These are phyloP conservation scores for Pseudorhombus dupliciocellatus DNA, from an alignment of 2,113 vertebrate species.

Conservation along the genomic window DNA sequence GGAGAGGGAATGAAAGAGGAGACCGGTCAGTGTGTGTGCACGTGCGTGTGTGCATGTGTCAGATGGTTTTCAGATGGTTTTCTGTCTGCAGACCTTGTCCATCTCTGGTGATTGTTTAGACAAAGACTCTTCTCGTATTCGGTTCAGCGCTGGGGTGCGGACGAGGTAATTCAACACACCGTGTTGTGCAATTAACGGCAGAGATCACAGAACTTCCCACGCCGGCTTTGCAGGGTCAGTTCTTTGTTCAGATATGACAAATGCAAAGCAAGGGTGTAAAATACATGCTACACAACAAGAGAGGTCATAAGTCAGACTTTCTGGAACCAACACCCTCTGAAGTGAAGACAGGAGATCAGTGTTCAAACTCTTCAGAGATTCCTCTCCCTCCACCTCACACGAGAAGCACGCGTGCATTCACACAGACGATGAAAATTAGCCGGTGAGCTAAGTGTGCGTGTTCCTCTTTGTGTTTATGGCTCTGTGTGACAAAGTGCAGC, in stretches of 20 bases:
- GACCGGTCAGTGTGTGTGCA: slow-evolving; percentile 57
- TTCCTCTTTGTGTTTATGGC: slow-evolving; percentile 6
- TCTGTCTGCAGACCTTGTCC: slow-evolving; percentile 24
- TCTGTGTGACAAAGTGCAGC: slow-evolving; percentile 73
- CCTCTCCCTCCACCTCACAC: neutral
- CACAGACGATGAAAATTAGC: neutral
- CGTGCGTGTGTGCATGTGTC: slow-evolving; percentile 47
- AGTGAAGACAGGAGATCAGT: too few relatives aligned
- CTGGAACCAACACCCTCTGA: neutral
- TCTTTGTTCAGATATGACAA: neutral
- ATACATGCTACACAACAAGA: neutral
- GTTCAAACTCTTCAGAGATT: neutral
- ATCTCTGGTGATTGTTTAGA: slow-evolving; percentile 13
- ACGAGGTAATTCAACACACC: neutral
- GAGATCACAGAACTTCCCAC: neutral
- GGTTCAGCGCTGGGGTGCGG: neutral
- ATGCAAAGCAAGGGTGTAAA: neutral
- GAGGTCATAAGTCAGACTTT: neutral
- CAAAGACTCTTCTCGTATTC: slow-evolving; percentile 14
- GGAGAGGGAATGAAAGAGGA: slow-evolving; percentile 82
- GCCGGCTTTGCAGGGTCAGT: neutral
- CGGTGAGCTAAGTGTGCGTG: neutral
- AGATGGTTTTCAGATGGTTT: slow-evolving; percentile 24
- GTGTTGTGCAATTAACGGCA: neutral
- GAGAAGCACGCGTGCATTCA: neutral